These are phyloP conservation scores for Lycaena phlaeas DNA, from an alignment of 2,888 invertebrate genomes.

Conservation along the genomic window DNA sequence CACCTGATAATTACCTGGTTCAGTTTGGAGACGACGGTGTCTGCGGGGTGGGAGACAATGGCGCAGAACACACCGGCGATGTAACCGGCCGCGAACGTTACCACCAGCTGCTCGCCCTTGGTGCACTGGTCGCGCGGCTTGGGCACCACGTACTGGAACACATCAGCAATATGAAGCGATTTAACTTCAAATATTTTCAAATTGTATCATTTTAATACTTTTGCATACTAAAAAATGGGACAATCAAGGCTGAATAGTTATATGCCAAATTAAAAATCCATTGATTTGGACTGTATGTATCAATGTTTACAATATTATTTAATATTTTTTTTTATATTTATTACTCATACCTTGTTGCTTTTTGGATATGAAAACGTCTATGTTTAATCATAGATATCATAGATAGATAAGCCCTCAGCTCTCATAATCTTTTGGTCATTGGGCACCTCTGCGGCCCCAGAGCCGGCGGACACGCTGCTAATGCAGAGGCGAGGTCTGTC, in stretches of 20 bases:
- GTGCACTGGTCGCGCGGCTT: slow-evolving; percentile 93
- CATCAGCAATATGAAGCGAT: too few species aligned
- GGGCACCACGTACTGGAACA: slow-evolving; percentile 85
- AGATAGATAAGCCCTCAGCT: slow-evolving; percentile 2
- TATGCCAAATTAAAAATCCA: too few species aligned
- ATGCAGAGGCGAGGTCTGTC: neutral
- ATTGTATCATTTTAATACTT: too few species aligned
- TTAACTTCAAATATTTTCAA: too few species aligned
- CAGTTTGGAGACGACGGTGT: slow-evolving; percentile 96
- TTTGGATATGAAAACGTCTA: too few species aligned
- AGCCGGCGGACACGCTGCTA: neutral
- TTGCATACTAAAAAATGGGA: too few species aligned
- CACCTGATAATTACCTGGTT: slow-evolving; percentile 78
- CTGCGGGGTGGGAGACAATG: slow-evolving; percentile 98
- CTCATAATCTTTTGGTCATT: slow-evolving; percentile 4
- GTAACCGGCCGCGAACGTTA: slow-evolving; percentile 95
- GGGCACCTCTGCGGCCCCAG: slow-evolving; percentile 3
- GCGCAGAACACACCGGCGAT: slow-evolving; percentile 99
- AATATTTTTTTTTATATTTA: too few species aligned
- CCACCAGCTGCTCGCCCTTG: slow-evolving; percentile 93
- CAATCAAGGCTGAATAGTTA: too few species aligned
- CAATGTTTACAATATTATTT: too few species aligned
- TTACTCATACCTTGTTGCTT: too few species aligned
- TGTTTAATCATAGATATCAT: too few species aligned
- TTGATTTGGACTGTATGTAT: too few species aligned